These are phyloP conservation scores for Drosophila bipectinata DNA, from an alignment of 1,140 invertebrate species.

Conservation along the genomic window DNA sequence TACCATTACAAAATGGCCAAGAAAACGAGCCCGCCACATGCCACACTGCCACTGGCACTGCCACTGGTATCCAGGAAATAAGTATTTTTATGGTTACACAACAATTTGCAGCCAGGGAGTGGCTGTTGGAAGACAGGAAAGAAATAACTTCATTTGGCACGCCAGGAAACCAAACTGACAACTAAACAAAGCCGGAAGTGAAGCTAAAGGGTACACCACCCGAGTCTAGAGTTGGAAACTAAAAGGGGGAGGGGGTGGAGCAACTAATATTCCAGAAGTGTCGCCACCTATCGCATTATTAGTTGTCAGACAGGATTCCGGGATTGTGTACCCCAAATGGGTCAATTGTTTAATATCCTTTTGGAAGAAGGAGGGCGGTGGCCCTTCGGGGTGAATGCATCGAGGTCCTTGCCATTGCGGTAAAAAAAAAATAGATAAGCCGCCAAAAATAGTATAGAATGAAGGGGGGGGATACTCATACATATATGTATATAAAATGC, in stretches of 20 bases:
- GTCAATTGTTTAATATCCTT: constrained; percentile 55
- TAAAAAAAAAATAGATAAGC: constrained; percentile 56
- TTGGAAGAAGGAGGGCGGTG: no score
- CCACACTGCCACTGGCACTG: background rate
- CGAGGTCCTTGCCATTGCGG: constrained; percentile 18
- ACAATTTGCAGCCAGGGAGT: constrained; percentile 43
- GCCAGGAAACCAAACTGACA: constrained; percentile 64
- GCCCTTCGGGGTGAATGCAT: background rate
- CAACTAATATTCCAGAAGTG: background rate
- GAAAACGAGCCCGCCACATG: constrained; percentile 31
- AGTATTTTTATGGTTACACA: constrained; percentile 62
- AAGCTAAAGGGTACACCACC: background rate
- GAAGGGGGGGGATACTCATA: background rate
- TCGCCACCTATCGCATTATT: constrained; percentile 62
- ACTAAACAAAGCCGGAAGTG: constrained; percentile 56
- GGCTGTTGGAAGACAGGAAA: constrained; percentile 5
- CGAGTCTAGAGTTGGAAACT: background rate
- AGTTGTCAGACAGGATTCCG: constrained; percentile 43
- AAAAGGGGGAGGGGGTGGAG: no score
- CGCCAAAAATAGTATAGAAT: constrained; percentile 47
- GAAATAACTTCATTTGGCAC: constrained; percentile 66
- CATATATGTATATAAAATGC: constrained; percentile 39
- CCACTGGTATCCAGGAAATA: constrained; percentile 14
- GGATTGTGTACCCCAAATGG: constrained; percentile 50
- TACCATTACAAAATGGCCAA: constrained; percentile 6